Evolutionary conservation across 2,888 invertebrate species (phyloP).

Genomic region (Sphaerophoria taeniata): DNA sequence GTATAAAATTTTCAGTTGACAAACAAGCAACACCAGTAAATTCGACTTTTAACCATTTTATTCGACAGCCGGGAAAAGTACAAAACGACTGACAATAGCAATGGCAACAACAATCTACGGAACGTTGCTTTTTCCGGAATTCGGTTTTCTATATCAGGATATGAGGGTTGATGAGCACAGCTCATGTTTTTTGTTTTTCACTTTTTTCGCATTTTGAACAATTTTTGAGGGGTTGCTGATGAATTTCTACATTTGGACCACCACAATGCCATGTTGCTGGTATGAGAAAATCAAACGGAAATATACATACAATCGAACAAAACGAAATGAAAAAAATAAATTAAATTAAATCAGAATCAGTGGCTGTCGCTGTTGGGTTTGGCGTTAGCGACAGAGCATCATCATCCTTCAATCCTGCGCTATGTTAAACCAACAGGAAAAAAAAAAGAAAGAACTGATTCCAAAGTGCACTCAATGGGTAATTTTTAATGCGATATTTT

Average conservation of each 20-base stretch:
- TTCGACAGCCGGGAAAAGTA: slow-evolving; percentile 48
- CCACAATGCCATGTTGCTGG: slow-evolving; percentile 56
- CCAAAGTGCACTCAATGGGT: slow-evolving; percentile 76
- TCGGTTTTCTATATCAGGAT: slow-evolving; percentile 42
- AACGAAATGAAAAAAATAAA: slow-evolving; percentile 40
- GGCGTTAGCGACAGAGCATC: slow-evolving; percentile 54
- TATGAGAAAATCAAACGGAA: slow-evolving; percentile 42
- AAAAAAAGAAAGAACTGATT: slow-evolving; percentile 30
- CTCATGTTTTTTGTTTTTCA: background rate
- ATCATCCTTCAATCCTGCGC: slow-evolving; percentile 62
- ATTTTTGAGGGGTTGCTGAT: slow-evolving; percentile 68
- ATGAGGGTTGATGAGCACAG: slow-evolving; percentile 58
- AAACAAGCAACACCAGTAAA: slow-evolving; percentile 81
- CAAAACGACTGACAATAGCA: slow-evolving; percentile 1
- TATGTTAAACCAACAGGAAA: background rate
- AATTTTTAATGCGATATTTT: slow-evolving; percentile 77
- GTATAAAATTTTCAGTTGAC: slow-evolving; percentile 78
- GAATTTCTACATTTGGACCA: slow-evolving; percentile 62
- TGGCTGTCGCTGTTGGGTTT: slow-evolving; percentile 53
- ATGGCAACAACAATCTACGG: slow-evolving; percentile 44
- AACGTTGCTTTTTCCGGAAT: slow-evolving; percentile 67
- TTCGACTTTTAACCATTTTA: slow-evolving; percentile 75
- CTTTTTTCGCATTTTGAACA: background rate
- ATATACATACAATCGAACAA: slow-evolving; percentile 22
- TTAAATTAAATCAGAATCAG: slow-evolving; percentile 63